Evolutionary conservation across 2,113 vertebrate species (phyloP).

Genomic region (Ictalurus furcatus): DNA sequence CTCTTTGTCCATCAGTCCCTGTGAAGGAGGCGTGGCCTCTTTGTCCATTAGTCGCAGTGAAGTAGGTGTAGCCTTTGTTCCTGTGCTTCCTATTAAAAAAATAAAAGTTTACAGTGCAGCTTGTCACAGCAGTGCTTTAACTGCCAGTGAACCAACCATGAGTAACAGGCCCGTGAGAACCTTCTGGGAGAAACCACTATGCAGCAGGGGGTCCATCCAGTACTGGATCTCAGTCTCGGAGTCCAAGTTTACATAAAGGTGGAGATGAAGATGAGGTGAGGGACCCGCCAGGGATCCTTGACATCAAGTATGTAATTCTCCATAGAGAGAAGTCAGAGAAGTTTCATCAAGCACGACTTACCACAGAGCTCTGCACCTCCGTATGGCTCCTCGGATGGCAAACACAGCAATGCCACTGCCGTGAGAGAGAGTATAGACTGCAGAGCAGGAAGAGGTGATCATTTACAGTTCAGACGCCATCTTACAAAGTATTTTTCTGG

Average conservation of each 20-base stretch:
- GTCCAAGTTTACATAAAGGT: neutral
- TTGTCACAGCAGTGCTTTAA: neutral
- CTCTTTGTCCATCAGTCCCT: neutral
- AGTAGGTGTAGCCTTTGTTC: neutral
- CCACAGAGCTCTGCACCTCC: constrained; percentile 64
- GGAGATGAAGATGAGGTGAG: neutral
- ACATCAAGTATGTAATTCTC: neutral
- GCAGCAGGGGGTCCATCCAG: neutral
- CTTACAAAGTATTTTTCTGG: neutral
- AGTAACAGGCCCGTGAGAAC: neutral
- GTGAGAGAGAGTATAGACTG: constrained; percentile 67
- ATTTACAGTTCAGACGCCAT: neutral
- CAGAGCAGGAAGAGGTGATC: constrained; percentile 26
- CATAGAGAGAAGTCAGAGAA: neutral
- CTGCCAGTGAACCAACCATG: neutral
- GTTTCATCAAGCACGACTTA: constrained; percentile 22
- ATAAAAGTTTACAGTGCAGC: neutral
- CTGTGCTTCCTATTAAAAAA: neutral
- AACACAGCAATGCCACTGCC: constrained; percentile 65
- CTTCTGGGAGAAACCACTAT: neutral
- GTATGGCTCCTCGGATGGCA: constrained; percentile 60
- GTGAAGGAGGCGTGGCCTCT: neutral
- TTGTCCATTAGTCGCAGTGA: neutral
- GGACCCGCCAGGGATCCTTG: neutral
- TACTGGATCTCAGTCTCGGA: neutral